Percentiles rank a stretch among this genome's conserved stretches.
Evolutionary conservation across 2,888 invertebrate genomes (phyloP).

Genomic region (Cephonodes hylas): DNA sequence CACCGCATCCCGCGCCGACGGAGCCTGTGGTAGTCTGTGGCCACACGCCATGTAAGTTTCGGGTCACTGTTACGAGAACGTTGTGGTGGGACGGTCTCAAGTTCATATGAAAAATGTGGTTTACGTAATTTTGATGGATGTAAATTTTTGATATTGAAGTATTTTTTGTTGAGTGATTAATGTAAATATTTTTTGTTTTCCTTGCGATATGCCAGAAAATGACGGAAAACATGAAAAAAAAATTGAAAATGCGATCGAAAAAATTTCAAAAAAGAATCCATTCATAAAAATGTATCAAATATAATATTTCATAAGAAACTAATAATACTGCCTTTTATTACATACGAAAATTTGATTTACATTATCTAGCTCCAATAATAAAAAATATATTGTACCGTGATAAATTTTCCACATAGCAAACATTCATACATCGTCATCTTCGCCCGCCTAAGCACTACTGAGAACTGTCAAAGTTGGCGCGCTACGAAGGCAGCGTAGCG

Average conservation of each 20-base stretch:
- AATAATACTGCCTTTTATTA: no score
- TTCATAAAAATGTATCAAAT: no score
- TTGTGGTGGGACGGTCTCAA: constrained; percentile 48
- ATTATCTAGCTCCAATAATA: no score
- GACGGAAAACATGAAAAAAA: no score
- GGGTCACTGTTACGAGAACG: constrained; percentile 49
- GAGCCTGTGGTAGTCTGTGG: constrained; percentile 39
- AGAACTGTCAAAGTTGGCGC: constrained; percentile 71
- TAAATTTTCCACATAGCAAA: neutral
- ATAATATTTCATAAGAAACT: no score
- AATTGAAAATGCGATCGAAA: no score
- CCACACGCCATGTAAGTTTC: constrained; percentile 52
- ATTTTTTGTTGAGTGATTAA: constrained; percentile 6
- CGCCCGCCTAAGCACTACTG: constrained; percentile 33
- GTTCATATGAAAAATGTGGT: constrained; percentile 17
- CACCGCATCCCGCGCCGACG: constrained; percentile 30
- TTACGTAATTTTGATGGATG: neutral
- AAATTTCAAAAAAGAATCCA: no score
- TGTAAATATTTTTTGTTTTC: no score
- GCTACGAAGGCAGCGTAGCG: constrained; percentile 40
- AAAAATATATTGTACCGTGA: neutral
- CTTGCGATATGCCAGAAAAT: no score
- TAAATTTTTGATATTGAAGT: neutral
- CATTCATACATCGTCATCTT: constrained; percentile 14
- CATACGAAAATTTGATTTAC: no score